Base-by-base conservation (phyloP, 1,140 invertebrate genomes). In the Theocolax elegans region DNA sequence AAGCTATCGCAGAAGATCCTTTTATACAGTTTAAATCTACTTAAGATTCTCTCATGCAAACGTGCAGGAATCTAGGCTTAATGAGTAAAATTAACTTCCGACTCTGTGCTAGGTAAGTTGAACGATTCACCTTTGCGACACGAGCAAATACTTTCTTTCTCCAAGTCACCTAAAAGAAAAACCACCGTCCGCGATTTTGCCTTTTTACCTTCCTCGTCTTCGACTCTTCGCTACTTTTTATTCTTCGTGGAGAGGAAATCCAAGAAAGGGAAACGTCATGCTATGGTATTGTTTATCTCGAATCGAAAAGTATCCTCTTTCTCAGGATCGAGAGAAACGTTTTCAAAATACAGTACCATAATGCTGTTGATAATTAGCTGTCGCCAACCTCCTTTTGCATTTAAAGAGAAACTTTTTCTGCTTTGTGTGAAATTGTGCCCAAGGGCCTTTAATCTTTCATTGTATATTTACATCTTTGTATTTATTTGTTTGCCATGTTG, bases 41-140 rank as follows among this genome's bases (percentile, higher is more conserved):
- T n/a, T n/a, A n/a, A n/a, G 51, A 27, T 29, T 19, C 27, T 35
- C 31, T 35, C 31, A 6, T 10, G 4, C 10, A 75, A 80, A 76
- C 82, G 80, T 82, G 82, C 81, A 84, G 79, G 80, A 83, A 83
- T 84, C 83, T 85, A 84, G 77, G 71, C 78, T 84, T 85, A 85
- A 85, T 84, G 82, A 85, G 80, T 83, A 83, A 85, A 83, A 82
- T 80, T 81, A 76, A 76, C 75, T 80, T 73, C 35, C 19, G 59
- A 0, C 27, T 51, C 48, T 69, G 35, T 69, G 54, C n/a, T n/a
- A n/a, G n/a, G n/a, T n/a, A n/a, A n/a, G n/a, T n/a, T n/a, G n/a
- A n/a, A 13, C 13, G 38, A 25, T 44, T 40, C 27, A 51, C 23
- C 48, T 31, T 54, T 29, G 51, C 15, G 48, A 15, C 31, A 6